Evolutionary conservation across 2,888 invertebrate species (phyloP).

Genomic region (Leptinotarsa tumamoca): DNA sequence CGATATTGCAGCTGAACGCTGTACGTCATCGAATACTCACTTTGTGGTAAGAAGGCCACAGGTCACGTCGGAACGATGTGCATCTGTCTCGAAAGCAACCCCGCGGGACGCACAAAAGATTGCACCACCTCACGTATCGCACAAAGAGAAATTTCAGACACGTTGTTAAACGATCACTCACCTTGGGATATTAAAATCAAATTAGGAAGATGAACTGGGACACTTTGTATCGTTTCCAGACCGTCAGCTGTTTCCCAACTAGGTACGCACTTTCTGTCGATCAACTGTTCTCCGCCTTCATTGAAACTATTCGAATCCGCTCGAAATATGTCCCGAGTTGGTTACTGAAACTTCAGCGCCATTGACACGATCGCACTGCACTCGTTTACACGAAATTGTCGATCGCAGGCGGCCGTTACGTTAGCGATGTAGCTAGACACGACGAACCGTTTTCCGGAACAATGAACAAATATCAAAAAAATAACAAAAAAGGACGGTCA

Average conservation of each 20-base stretch:
- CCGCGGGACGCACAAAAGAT: conserved; percentile 28
- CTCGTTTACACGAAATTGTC: conserved; percentile 22
- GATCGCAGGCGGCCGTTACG: no score
- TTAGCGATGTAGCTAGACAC: neutral
- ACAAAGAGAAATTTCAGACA: conserved; percentile 36
- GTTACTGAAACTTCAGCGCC: conserved; percentile 33
- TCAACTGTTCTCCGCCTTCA: conserved; percentile 29
- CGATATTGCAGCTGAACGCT: conserved; percentile 29
- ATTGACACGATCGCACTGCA: conserved; percentile 36
- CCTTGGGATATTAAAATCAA: conserved; percentile 24
- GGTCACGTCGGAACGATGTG: neutral
- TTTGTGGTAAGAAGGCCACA: conserved; percentile 3
- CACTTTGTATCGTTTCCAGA: conserved; percentile 13
- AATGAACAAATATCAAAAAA: conserved; percentile 5
- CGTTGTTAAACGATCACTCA: conserved; percentile 41
- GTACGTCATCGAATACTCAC: conserved; percentile 17
- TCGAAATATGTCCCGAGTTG: conserved; percentile 34
- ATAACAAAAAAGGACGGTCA: conserved; percentile 29
- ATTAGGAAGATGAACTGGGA: conserved; percentile 9
- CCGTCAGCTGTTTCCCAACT: conserved; percentile 21
- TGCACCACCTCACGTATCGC: conserved; percentile 32
- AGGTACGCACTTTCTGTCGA: conserved; percentile 23
- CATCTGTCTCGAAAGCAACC: conserved; percentile 4
- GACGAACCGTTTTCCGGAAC: neutral
- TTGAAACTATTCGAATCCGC: conserved; percentile 37